A percentile compares a stretch with the other conserved stretches of the same genome.
Conservation (phyloP, 35 echinoderm and acorn worm genomes). For the Nesometra sesokonis region DNA sequence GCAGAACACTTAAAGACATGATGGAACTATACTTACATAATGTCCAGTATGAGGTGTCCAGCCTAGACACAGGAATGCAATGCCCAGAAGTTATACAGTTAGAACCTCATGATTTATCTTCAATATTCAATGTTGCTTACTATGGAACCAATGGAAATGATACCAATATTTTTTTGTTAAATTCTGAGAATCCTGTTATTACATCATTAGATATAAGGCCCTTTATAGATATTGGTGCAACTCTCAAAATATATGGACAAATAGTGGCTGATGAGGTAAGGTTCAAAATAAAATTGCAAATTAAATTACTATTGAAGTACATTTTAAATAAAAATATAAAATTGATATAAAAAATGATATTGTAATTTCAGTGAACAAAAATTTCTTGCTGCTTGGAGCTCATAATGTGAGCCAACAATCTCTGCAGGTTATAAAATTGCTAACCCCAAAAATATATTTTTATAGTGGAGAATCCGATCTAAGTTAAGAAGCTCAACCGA, state of each 20-base stretch:
- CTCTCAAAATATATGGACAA: neutral
- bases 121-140: neutral
- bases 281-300: too few species aligned
- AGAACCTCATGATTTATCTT: neutral
- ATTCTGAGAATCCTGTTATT: neutral
- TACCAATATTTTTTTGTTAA: neutral
- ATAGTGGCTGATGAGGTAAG: neutral
- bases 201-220: neutral
- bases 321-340: too few species aligned
- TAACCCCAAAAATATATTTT: too few species aligned
- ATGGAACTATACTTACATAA: neutral
- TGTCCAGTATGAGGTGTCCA: neutral
- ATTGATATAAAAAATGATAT: too few species aligned
- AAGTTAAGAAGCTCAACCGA: too few species aligned
- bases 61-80: neutral
- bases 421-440: too few species aligned
- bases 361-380: too few species aligned
- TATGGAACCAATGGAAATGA: neutral
- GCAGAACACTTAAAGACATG: neutral
- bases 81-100: neutral
- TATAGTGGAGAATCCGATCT: too few species aligned
- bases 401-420: too few species aligned
- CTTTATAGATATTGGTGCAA: neutral
- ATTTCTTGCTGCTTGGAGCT: too few species aligned
- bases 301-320: too few species aligned